Evolutionary conservation across 2,888 invertebrate genomes (phyloP).

Genomic region (Melanophora roralis): DNA sequence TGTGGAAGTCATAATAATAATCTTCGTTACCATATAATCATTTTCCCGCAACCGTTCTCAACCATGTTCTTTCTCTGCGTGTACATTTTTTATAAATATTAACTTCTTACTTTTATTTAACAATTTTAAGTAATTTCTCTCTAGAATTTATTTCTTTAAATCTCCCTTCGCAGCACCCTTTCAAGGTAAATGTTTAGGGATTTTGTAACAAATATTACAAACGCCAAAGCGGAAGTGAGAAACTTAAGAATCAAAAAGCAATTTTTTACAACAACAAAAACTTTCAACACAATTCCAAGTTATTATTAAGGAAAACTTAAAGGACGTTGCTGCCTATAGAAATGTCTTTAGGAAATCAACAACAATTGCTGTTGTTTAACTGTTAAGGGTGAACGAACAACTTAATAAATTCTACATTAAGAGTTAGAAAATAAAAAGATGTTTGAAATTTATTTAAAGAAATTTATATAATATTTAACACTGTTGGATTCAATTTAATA

Average conservation of each 20-base stretch:
- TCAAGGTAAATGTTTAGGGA: slow-evolving; percentile 16
- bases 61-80: too few relatives aligned
- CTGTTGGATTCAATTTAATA: slow-evolving; percentile 18
- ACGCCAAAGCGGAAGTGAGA: slow-evolving; percentile 30
- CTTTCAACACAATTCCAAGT: slow-evolving; percentile 1
- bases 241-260: not conserved
- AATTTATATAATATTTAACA: slow-evolving; percentile 41
- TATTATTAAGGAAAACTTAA: not conserved
- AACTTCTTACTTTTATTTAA: not conserved
- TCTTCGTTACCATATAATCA: too few relatives aligned
- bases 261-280: not conserved
- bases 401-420: not conserved
- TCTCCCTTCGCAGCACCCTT: not conserved
- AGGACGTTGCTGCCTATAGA: not conserved
- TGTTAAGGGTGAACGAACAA: slow-evolving; percentile 33
- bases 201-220: slow-evolving; percentile 37
- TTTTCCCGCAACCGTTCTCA: too few relatives aligned
- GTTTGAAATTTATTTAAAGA: not conserved
- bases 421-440: slow-evolving; percentile 4
- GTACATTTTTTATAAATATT: not conserved
- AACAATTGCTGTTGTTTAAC: slow-evolving; percentile 16
- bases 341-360: not conserved
- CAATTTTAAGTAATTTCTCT: not conserved
- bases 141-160: not conserved
- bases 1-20: too few relatives aligned